Evolutionary conservation across 92 coral and sea anemone species (phyloP), one percentile per base, ranked within the genome.

Genomic region (Phenganax subtilis): DNA sequence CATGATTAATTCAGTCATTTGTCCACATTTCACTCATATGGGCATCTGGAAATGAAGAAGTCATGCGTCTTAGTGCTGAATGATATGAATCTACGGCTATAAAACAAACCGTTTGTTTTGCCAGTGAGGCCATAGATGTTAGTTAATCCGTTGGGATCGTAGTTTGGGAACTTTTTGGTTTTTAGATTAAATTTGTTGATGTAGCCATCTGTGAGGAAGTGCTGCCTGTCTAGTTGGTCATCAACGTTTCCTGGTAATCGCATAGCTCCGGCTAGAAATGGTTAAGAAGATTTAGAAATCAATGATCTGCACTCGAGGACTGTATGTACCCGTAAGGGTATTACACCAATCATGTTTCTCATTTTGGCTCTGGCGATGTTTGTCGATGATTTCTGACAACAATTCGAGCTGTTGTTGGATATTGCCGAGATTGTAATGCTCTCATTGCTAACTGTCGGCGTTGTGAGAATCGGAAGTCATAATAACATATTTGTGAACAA

Each of bases 191-290:
- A 72, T 28, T 72, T n/a, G 0, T 51, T 52, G 44, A 52, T 27
- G 37, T 72, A 72, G 0, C 57, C 58, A 12, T 72, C 57, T 27
- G 77, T 72, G 5, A 72, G 37, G 51, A 72, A 72, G 9, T 72
- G 77, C 57, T 55, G 29, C 51, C 77, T 72, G 10, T 47, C 77
- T 8, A 0, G 6, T 72, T 25, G 57, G 3, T 4, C 25, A 44
- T 31, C 58, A 7, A 44, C 1, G 14, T 17, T 9, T 8, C 77
- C 77, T 1, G 77, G 77, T n/a, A 72, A 52, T 52, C 77, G 44
- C 77, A 72, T 72, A 14, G 77, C 77, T 72, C 77, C 77, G 51
- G 77, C 77, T 72, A 17, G 51, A 72, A 72, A 20, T 25, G 7
- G 65, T 59, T 59, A 20, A 14, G 6, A 59, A 59, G 1, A 59